Conservation (phyloP, 2,113 vertebrate genomes). For the Loxodonta africana region DNA sequence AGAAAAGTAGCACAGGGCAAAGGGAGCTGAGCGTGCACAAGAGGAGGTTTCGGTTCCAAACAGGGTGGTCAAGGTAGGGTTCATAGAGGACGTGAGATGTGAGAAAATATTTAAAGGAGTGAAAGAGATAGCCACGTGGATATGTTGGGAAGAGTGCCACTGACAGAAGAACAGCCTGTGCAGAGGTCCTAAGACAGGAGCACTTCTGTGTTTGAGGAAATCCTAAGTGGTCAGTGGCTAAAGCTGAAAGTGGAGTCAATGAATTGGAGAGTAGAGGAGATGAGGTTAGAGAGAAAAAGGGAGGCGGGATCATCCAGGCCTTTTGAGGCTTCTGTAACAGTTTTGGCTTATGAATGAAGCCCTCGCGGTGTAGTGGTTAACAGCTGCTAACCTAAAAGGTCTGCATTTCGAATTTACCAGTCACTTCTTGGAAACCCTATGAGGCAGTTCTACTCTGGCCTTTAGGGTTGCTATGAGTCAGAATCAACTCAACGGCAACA, state of each 20-base stretch:
- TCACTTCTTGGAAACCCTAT: no score
- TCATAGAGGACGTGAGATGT: neutral
- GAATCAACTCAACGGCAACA: no score
- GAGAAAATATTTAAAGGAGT: neutral
- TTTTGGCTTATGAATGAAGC: no score
- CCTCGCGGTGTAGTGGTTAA: no score
- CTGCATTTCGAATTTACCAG: no score
- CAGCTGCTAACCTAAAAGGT: no score
- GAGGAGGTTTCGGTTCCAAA: neutral
- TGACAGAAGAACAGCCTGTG: neutral
- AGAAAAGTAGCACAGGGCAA: neutral
- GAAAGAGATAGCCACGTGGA: neutral
- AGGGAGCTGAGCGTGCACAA: neutral
- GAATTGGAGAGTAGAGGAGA: neutral
- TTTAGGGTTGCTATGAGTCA: no score
- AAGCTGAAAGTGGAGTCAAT: neutral
- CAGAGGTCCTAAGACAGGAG: neutral
- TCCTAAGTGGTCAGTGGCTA: neutral
- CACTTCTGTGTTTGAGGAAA: neutral
- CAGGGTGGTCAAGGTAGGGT: neutral
- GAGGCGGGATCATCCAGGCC: neutral
- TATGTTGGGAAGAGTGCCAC: neutral
- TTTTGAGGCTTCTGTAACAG: no score
- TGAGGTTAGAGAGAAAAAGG: neutral
- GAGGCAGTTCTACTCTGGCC: no score